Conservation (phyloP, 2,113 vertebrate genomes). For the Prunella fulvescens region DNA sequence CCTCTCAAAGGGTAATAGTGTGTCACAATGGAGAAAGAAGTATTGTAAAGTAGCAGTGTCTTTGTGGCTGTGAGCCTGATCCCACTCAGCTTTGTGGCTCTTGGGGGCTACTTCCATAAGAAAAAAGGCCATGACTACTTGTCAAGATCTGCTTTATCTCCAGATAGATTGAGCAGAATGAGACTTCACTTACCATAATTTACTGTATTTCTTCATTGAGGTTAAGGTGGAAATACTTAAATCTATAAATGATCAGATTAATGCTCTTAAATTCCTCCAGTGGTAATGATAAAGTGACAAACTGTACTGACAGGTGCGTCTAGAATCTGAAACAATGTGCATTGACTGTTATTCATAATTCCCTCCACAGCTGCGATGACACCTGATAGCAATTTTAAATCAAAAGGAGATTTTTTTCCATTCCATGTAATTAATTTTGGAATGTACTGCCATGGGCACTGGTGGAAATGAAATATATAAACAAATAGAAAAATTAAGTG, state of each 20-base stretch:
- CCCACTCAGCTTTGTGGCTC: not conserved
- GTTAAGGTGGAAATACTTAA: not conserved
- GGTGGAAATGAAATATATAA: not conserved
- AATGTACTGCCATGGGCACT: not conserved
- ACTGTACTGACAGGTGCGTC: not conserved
- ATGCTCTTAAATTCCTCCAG: not conserved
- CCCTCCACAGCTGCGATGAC: not conserved
- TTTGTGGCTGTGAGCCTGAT: not conserved
- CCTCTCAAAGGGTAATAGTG: not conserved
- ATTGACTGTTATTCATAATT: not conserved
- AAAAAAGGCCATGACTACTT: not conserved
- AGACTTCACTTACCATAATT: not conserved
- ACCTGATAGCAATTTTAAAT: not conserved
- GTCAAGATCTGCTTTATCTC: not conserved
- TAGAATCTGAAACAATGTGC: not conserved
- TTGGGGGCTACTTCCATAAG: not conserved
- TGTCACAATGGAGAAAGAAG: not conserved
- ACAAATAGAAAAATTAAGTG: not conserved
- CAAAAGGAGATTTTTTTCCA: not conserved
- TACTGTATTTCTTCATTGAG: not conserved
- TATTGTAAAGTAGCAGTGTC: not conserved
- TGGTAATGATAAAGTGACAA: not conserved
- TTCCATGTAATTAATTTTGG: not conserved
- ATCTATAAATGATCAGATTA: not conserved
- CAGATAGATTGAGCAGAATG: not conserved